Base-by-base conservation (phyloP, 2,113 vertebrate genomes). In the Chaenogobius annularis region DNA sequence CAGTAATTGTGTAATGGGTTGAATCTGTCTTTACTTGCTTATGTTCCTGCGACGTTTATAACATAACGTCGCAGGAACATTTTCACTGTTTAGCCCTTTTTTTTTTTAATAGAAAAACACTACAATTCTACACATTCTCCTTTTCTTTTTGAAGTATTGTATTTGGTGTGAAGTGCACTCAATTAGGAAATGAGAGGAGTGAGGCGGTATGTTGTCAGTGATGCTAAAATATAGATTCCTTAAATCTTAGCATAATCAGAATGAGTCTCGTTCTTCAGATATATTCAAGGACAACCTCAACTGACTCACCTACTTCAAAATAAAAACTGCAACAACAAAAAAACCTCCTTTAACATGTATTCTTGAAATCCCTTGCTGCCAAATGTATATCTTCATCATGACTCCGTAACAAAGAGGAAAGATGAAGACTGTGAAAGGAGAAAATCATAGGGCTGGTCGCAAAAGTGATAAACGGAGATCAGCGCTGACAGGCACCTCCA, bases 401-500 rank as follows among this genome's bases (percentile, higher is more conserved):
- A 61, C 75, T 61, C 69, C 50, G 66, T 47, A 80, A 62, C 55
- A 73, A 50, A 23, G 1, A 14, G 7, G 37, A 66, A 35, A 72
- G 44, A 44, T 35, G 35, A 31, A 66, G 63, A 64, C 7, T 68
- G 23, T 47, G n/a, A 72, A 19, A 26, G 63, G 20, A 35, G 12
- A 52, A 66, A 48, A 46, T 67, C 23, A 44, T 40, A 68, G 55
- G 54, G 64, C 78, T 40, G 78, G 37, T 78, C 46, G 66, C 70
- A 79, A 75, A 55, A 68, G 76, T 75, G 73, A 82, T 80, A 70
- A 85, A 79, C 40, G 35, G 48, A 74, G 75, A 72, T 72, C 65
- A 72, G 54, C 67, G n/a, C 47, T 85, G 85, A 86, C 76, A 84
- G 61, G n/a, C 61, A 40, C 61, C 61, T 63, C 61, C 31, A n/a